Evolutionary conservation across 1,140 invertebrate genomes (phyloP), one percentile per base, ranked within the genome.

Genomic region (Temnothorax longispinosus): DNA sequence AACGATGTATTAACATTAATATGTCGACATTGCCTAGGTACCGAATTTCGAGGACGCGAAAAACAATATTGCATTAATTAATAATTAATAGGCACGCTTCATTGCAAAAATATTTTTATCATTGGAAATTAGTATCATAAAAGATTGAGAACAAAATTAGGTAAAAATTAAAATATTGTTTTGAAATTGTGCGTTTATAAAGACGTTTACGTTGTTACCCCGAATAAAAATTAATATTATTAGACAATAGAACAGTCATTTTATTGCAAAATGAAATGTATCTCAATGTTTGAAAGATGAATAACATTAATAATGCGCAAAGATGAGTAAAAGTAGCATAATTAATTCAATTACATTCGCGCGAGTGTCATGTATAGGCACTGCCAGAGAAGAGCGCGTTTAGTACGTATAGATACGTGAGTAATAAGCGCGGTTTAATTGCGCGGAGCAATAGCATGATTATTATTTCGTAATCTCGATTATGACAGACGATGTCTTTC

Each of bases 391-490:
- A 41, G 38, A 56, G 21, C 21, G n/a, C 3, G 0, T 56, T 56
- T 69, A 38, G 18, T n/a, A 15, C 13, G 10, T 21, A 35, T 4
- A 2, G 47, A 47, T 32, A 60, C 15, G 10, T 21, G 7, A 81
- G 41, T 27, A 41, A 52, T 71, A 71, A 32, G 27, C 11, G 27
- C 27, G n/a, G 0, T 21, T 84, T 54, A 69, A 80, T 80, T 80
- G 38, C 32, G 15, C 27, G 32, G 38, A 13, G 65, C 50, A 69
- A 80, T 44, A 18, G 18, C 11, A 44, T 50, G 32, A 75, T 84
- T 62, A 60, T 58, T 27, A 82, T 74, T 50, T 84, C 8, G 21
- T 38, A 60, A 84, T 74, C 13, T 32, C 56, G 56, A 35, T 84
- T 58, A 75, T 50, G 69, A 74, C n/a, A 47, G 3, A 60, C 13